Conservation (phyloP, 2,888 invertebrate species). For the Xylota segnis region DNA sequence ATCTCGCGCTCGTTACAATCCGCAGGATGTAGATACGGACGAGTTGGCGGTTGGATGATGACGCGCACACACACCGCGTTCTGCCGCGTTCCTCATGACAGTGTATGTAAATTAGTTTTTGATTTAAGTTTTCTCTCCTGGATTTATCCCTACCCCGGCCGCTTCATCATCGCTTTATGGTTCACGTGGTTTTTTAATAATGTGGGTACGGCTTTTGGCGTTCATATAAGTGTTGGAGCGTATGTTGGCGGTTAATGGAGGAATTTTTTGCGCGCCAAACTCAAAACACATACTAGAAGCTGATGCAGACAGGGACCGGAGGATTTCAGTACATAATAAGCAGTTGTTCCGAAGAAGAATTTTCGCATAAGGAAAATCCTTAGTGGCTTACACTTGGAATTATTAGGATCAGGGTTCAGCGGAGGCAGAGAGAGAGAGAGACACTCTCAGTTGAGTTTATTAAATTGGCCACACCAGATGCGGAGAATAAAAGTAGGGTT, state of each 20-base stretch:
- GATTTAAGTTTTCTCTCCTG: conserved; percentile 60
- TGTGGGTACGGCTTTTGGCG: conserved; percentile 38
- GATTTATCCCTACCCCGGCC: not conserved
- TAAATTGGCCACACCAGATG: not conserved
- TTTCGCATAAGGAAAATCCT: not conserved
- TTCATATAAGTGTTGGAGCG: conserved; percentile 35
- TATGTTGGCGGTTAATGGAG: conserved; percentile 36
- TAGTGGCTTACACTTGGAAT: conserved; percentile 7
- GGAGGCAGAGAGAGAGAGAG: too few relatives aligned
- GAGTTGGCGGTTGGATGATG: conserved; percentile 9
- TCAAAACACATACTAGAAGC: not conserved
- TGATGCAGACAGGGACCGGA: not conserved
- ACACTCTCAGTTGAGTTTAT: not conserved
- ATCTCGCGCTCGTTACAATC: conserved; percentile 12
- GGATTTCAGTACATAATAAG: conserved; percentile 16
- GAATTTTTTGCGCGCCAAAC: conserved; percentile 12
- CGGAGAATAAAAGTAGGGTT: not conserved
- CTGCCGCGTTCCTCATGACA: conserved; percentile 26
- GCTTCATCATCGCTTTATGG: conserved; percentile 1
- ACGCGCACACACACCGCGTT: not conserved
- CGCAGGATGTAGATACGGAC: conserved; percentile 8
- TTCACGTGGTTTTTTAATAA: conserved; percentile 50
- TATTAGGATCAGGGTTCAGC: conserved; percentile 10
- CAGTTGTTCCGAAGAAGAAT: conserved; percentile 5
- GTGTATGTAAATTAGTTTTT: conserved; percentile 71